Conservation (phyloP, 2,888 invertebrate genomes). For the Molorchus minor region DNA sequence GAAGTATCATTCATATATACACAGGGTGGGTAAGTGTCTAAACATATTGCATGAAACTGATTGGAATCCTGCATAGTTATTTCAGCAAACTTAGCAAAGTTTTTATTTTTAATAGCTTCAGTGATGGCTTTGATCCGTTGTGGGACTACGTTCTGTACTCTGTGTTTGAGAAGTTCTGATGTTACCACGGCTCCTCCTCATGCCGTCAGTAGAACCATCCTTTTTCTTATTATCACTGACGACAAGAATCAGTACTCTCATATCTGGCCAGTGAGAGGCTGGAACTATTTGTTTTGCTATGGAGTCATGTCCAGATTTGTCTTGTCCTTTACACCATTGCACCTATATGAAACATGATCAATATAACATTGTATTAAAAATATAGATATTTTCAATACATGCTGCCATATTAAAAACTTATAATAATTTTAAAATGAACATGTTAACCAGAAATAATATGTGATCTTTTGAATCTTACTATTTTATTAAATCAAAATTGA, state of each 20-base stretch:
- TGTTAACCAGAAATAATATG: not conserved
- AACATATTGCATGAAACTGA: conserved; percentile 92
- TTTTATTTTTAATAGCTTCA: conserved; percentile 69
- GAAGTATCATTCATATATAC: conserved; percentile 93
- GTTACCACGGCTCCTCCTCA: conserved; percentile 84
- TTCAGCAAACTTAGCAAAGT: conserved; percentile 89
- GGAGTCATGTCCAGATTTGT: conserved; percentile 75
- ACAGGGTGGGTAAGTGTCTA: conserved; percentile 94
- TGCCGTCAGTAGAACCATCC: conserved; percentile 87
- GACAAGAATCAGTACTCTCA: conserved; percentile 89
- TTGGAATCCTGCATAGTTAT: conserved; percentile 98
- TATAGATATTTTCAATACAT: not conserved
- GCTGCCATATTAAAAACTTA: not conserved
- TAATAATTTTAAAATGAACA: not conserved
- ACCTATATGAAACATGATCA: conserved; percentile 64
- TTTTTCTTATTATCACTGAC: conserved; percentile 86
- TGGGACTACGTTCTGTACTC: conserved; percentile 79
- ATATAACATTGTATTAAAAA: conserved; percentile 6
- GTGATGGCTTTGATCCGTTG: conserved; percentile 70
- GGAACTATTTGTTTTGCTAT: conserved; percentile 78
- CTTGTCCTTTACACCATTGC: conserved; percentile 81
- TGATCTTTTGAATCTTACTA: not conserved
- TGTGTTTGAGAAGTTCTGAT: conserved; percentile 80
- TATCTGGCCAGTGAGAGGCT: conserved; percentile 86
- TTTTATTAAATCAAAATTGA: too few species aligned